These are phyloP conservation scores for Rhagoletis pomonella DNA, from an alignment of 1,140 invertebrate genomes.

Conservation along the genomic window DNA sequence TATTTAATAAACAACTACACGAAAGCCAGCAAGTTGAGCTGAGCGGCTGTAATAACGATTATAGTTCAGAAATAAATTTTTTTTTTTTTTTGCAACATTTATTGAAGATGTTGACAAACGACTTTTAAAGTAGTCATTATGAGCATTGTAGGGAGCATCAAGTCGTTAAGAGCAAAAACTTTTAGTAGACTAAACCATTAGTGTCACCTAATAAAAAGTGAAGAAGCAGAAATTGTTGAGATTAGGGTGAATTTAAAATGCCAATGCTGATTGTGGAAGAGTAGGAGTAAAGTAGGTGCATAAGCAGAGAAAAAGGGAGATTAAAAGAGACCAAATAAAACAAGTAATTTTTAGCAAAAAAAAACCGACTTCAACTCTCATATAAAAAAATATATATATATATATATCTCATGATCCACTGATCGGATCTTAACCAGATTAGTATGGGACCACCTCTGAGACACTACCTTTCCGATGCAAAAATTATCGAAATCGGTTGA, in stretches of 20 bases:
- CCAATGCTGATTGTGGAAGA: not conserved
- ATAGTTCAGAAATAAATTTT: conserved; percentile 27
- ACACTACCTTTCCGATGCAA: no score
- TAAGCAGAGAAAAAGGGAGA: not conserved
- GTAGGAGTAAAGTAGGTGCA: not conserved
- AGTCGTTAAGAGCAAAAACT: not conserved
- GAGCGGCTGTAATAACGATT: not conserved
- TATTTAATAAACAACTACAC: no score
- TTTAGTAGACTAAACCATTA: conserved; percentile 14
- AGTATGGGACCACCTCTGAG: no score
- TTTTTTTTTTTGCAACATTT: not conserved
- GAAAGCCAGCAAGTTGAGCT: not conserved
- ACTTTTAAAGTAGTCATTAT: conserved; percentile 47
- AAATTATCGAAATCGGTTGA: no score
- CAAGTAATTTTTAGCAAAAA: no score
- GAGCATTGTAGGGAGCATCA: not conserved
- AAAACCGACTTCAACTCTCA: no score
- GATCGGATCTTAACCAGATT: no score
- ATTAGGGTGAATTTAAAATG: not conserved
- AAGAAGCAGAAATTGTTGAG: not conserved
- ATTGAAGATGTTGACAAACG: conserved; percentile 7
- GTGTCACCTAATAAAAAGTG: conserved; percentile 38
- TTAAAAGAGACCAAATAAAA: not conserved
- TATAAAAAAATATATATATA: no score
- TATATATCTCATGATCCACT: no score